Conservation (phyloP, 2,113 vertebrate species). For the Pseudorectes ferrugineus region DNA sequence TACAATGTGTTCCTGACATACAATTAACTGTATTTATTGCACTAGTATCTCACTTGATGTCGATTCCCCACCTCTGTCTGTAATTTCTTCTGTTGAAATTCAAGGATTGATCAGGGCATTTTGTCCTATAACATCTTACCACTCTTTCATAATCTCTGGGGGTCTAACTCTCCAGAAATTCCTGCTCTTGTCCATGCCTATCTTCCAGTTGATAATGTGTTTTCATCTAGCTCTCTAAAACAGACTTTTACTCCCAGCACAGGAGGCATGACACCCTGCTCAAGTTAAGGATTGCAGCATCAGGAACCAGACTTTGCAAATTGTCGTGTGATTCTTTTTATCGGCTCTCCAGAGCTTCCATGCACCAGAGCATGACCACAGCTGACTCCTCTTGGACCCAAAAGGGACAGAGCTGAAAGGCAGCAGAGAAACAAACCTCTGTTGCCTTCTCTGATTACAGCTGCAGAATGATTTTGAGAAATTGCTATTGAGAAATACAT, state of each 20-base stretch:
- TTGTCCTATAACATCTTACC: background rate
- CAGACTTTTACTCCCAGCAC: background rate
- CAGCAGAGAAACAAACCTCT: background rate
- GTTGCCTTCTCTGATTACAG: slow-evolving; percentile 49
- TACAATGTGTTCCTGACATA: background rate
- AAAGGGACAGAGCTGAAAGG: background rate
- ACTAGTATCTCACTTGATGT: background rate
- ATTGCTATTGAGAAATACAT: slow-evolving; percentile 59
- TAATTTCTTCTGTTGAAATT: background rate
- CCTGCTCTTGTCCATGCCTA: background rate
- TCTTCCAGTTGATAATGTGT: background rate
- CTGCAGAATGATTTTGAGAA: slow-evolving; percentile 54
- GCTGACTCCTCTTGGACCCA: background rate
- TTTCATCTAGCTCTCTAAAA: background rate
- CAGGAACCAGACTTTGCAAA: background rate
- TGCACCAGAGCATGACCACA: rapidly evolving
- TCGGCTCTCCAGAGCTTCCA: background rate
- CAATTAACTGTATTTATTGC: background rate
- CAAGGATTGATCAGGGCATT: background rate
- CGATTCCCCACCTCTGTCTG: background rate
- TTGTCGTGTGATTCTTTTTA: background rate
- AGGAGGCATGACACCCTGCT: background rate
- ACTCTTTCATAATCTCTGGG: background rate
- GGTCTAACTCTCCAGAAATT: background rate
- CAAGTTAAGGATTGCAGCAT: background rate